Evolutionary conservation across 1,140 invertebrate genomes (phyloP).

Genomic region (Polyergus mexicanus): DNA sequence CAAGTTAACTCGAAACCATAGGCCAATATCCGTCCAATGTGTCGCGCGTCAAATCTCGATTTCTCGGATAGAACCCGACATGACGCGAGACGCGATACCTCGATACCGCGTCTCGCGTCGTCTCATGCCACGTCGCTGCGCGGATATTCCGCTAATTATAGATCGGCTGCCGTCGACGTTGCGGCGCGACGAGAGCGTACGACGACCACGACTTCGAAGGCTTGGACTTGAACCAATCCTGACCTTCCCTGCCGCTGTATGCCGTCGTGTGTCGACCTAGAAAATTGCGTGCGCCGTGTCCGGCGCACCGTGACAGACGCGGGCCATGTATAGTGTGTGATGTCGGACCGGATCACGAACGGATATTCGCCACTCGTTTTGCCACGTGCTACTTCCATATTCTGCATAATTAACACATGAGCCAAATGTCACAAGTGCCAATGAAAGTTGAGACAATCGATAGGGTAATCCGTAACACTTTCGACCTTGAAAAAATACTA

Average conservation of each 20-base stretch:
- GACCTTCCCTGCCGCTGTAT: conserved; percentile 81
- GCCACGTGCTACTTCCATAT: conserved; percentile 16
- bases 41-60: conserved; percentile 8
- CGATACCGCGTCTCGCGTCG: conserved; percentile 57
- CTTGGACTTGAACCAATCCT: conserved; percentile 86
- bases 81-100: conserved; percentile 33
- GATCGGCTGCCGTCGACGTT: conserved; percentile 70
- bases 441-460: conserved; percentile 28
- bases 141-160: conserved; percentile 84
- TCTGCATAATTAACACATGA: conserved; percentile 35
- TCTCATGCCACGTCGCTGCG: conserved; percentile 39
- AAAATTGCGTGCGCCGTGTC: conserved; percentile 79
- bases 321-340: conserved; percentile 57
- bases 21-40: background rate
- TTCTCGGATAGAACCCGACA: background rate
- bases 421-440: conserved; percentile 29
- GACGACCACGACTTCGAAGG: conserved; percentile 76
- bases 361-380: conserved; percentile 8
- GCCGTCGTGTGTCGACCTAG: conserved; percentile 81
- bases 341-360: conserved; percentile 32
- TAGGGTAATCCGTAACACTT: background rate
- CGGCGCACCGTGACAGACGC: conserved; percentile 60
- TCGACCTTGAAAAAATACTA: background rate
- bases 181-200: conserved; percentile 58
- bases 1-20: background rate